Base-by-base conservation (phyloP, 1,140 invertebrate species). In the Bombus pascuorum region DNA sequence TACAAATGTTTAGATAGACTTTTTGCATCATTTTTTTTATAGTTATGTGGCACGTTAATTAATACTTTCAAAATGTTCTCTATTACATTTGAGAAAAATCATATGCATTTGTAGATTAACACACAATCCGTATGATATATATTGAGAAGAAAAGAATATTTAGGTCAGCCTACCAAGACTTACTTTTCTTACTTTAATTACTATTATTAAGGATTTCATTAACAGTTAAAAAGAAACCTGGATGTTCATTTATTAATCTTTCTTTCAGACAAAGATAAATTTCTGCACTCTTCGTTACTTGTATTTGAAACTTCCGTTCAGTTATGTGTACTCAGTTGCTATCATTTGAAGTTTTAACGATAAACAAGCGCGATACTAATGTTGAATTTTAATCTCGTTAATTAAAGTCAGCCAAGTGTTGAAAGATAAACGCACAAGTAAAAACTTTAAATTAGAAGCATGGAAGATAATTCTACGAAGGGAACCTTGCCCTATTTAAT, bases 281-380 rank as follows among this genome's bases (percentile, higher is more conserved):
- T 32, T 32, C 72, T 1, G 34, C 32, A 22, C 25, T 32, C 1
- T n/a, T 74, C 42, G 18, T 18, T 22, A 25, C 32, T 13, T 15
- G 42, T 9, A 25, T 75, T 37, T 37, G 34, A 53, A 32, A 34
- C 18, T 53, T 12, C 39, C 42, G 18, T 32, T 47, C 72, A 4
- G 9, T 57, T 75, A 57, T 53, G 57, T 75, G 12, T 57, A 47
- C 12, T 15, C 6, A 37, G 18, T 66, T 44, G 22, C 22, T 15
- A 44, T 22, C 59, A 22, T 66, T 79, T 65, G 28, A 65, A 79
- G 18, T 62, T 66, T 25, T 15, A 47, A 68, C 32, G 62, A 68
- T 47, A 79, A 79, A 79, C 42, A 78, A 78, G 59, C 28, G 18
- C n/a, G 39, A 78, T 65, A 37, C n/a, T 32, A 78, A 65, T 65